These are phyloP conservation scores for Pantala flavescens DNA, from an alignment of 1,140 invertebrate genomes.

Conservation along the genomic window DNA sequence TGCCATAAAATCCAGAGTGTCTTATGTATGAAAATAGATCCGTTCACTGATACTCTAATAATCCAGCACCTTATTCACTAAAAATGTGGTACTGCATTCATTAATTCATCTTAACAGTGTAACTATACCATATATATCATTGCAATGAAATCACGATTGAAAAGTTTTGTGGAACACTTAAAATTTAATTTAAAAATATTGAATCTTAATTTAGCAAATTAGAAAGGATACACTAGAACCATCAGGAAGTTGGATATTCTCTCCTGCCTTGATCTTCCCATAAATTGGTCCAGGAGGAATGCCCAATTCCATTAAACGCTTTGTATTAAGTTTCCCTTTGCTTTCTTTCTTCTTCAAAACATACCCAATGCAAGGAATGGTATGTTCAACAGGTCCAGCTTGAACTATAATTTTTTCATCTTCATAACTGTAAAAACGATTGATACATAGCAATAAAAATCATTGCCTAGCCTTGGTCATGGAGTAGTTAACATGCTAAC, in stretches of 20 bases:
- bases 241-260: slow-evolving; percentile 28
- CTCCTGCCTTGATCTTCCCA: slow-evolving; percentile 33
- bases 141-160: no score
- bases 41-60: no score
- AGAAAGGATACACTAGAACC: slow-evolving; percentile 27
- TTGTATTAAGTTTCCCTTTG: slow-evolving; percentile 32
- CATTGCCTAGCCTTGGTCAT: no score
- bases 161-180: no score
- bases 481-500: no score
- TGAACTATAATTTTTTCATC: slow-evolving; percentile 26
- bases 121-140: no score
- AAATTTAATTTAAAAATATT: no score
- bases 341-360: slow-evolving; percentile 31
- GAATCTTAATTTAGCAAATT: slow-evolving; percentile 8
- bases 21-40: no score
- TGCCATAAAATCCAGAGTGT: no score
- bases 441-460: background rate
- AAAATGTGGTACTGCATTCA: no score
- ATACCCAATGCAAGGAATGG: slow-evolving; percentile 36
- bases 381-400: slow-evolving; percentile 30
- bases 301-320: slow-evolving; percentile 28
- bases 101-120: no score
- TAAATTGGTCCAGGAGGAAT: slow-evolving; percentile 34
- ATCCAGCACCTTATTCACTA: no score
- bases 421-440: slow-evolving; percentile 13